Base-by-base conservation (phyloP, 2,797 vertebrate genomes). In the Pipistrellus kuhlii region DNA sequence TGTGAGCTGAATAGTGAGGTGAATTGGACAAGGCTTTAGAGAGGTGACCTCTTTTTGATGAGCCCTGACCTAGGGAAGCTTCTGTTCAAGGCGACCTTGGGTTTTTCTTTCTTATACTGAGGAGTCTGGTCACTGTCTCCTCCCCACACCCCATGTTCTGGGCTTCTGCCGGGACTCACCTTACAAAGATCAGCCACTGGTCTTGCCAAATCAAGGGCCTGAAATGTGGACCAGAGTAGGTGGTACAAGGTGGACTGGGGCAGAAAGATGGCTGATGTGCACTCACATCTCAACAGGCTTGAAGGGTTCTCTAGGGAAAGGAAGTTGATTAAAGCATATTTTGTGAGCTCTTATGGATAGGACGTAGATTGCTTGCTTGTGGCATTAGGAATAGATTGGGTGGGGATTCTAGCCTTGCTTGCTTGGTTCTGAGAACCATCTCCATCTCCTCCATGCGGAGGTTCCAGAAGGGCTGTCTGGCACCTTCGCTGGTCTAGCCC, bases 231-330 rank as follows among this genome's bases (percentile, higher is more conserved):
- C 9, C 32, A 15, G 0, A 6, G 21, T 0, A 0, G 57, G n/a
- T 11, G 41, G 25, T 8, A 7, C 1, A 0, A 41, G 15, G 59
- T 0, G 69, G 75, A 4, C 30, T 35, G 3, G 64, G 41, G 9
- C 0, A 0, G 4, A 59, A 21, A 18, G 48, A 18, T 21, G 0
- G 0, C 64, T 3, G 5, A 23, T 0, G 2, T 41, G 30, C 72
- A 8, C 14, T 53, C 8, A 14, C 11, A 1, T 64, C 35, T 71
- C 30, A 5, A 8, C 35, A 57, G 57, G 48, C 38, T 4, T 0
- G 0, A 18, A 20, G 51, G 25, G 57, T 7, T 38, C 59, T 69
- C 51, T 2, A 0, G 81, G 85, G 68, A 1, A 53, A 14, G 20
- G 25, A 38, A 55, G 69, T n/a, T 3, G 7, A 75, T 38, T 17